Base-by-base conservation (phyloP, 2,888 invertebrate genomes). In the Phaedon cochleariae region DNA sequence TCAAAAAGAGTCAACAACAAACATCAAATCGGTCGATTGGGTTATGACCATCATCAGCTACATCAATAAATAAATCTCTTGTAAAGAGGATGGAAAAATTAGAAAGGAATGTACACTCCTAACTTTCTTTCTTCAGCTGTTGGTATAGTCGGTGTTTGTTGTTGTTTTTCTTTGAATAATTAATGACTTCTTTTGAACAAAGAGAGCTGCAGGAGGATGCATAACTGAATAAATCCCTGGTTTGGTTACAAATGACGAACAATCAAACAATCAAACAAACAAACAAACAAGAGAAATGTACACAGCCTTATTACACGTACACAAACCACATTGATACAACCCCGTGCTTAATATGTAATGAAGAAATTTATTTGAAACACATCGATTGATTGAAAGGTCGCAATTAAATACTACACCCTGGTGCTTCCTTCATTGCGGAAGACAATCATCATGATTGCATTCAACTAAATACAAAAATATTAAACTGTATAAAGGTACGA, bases 381-480 rank as follows among this genome's bases (percentile, higher is more conserved):
- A 82, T 80, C 77, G 78, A 82, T 80, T 76, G 82, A 83, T 83
- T 83, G 83, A 83, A 82, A 83, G 79, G 81, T 83, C 83, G 83
- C 83, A 80, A 82, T 81, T 82, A 82, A 83, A 81, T 81, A 81
- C 82, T 82, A 82, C 83, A 83, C 83, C 83, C 83, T 83, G 83
- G 81, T 81, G 80, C 81, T 82, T 82, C 82, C 82, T 79, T 81
- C 77, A 78, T 77, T 80, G 80, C 81, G 84, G 83, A 84, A 83
- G 84, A 84, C 84, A 83, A 84, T 83, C 82, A 78, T 79, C 76
- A 80, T 81, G 83, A 84, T 83, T 83, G 84, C 82, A 80, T 82
- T 82, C 81, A 83, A 83, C 81, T 81, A 83, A 84, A 82, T 84
- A 83, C 82, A 83, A 84, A 84, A 83, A 83, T 82, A 83, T 82